Evolutionary conservation across 2,888 invertebrate genomes (phyloP).

Genomic region (Erebia ligea): DNA sequence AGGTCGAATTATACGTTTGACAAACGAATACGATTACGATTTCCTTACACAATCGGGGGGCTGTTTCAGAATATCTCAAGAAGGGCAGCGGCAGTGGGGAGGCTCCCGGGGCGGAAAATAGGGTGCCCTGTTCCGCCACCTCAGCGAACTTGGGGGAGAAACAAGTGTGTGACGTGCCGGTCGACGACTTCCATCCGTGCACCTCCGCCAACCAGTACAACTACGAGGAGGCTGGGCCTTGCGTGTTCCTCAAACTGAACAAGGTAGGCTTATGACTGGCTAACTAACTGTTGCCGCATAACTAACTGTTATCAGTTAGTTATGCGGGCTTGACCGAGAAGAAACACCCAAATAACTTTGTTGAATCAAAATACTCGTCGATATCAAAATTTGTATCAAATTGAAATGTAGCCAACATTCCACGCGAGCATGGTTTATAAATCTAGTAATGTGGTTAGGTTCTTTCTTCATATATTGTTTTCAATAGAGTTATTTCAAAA

Average conservation of each 20-base stretch:
- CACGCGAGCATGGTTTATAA: no score
- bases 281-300: not conserved
- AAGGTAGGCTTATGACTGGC: slow-evolving; percentile 92
- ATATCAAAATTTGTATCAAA: no score
- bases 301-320: not conserved
- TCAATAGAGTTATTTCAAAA: no score
- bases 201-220: slow-evolving; percentile 91
- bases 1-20: no score
- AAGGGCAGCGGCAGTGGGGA: slow-evolving; percentile 74
- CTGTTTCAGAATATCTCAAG: slow-evolving; percentile 72
- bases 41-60: no score
- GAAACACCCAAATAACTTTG: accelerated
- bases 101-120: slow-evolving; percentile 81
- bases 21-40: no score
- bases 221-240: slow-evolving; percentile 93
- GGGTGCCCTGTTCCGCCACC: slow-evolving; percentile 86
- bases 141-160: slow-evolving; percentile 84
- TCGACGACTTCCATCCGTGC: slow-evolving; percentile 89
- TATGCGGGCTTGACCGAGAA: no score
- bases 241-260: slow-evolving; percentile 98
- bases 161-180: slow-evolving; percentile 92
- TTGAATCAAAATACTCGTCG: no score
- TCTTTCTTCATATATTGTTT: no score
- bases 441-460: no score
- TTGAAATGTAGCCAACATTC: no score